A percentile compares a stretch with the other conserved stretches of the same genome.
Evolutionary conservation across 1,140 invertebrate species (phyloP).

Genomic region (Metopolophium dirhodum): DNA sequence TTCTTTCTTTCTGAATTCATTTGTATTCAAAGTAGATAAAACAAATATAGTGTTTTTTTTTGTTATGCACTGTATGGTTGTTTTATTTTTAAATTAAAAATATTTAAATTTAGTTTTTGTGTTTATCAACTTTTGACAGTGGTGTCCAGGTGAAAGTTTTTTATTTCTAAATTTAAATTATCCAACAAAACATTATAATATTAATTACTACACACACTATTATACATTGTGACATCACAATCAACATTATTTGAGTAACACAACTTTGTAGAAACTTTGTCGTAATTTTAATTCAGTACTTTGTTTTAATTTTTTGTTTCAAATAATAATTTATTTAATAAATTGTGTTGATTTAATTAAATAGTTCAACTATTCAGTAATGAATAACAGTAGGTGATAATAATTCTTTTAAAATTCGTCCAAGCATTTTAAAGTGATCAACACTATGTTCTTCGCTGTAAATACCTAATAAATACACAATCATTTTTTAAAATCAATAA

Average conservation of each 20-base stretch:
- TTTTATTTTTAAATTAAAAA: conserved; percentile 5
- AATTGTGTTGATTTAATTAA: too few relatives aligned
- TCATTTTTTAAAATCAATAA: too few relatives aligned
- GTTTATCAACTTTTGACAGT: background rate
- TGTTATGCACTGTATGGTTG: background rate
- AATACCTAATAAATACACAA: too few relatives aligned
- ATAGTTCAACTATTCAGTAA: background rate
- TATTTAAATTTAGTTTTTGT: background rate
- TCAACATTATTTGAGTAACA: background rate
- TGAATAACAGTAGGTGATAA: background rate
- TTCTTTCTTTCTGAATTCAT: background rate
- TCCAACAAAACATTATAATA: background rate
- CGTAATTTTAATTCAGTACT: background rate
- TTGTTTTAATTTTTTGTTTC: background rate
- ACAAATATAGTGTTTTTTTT: background rate
- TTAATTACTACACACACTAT: background rate
- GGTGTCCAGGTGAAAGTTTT: background rate
- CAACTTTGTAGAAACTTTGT: background rate
- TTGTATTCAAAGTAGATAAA: background rate
- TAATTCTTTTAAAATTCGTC: too few relatives aligned
- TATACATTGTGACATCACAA: background rate
- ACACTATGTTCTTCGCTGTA: too few relatives aligned
- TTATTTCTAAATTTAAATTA: background rate
- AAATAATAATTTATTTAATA: background rate
- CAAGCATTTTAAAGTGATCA: too few relatives aligned